phyloP scores from a whole-genome alignment of 2,113 vertebrate species.

The Laticauda laticaudata region DNA sequence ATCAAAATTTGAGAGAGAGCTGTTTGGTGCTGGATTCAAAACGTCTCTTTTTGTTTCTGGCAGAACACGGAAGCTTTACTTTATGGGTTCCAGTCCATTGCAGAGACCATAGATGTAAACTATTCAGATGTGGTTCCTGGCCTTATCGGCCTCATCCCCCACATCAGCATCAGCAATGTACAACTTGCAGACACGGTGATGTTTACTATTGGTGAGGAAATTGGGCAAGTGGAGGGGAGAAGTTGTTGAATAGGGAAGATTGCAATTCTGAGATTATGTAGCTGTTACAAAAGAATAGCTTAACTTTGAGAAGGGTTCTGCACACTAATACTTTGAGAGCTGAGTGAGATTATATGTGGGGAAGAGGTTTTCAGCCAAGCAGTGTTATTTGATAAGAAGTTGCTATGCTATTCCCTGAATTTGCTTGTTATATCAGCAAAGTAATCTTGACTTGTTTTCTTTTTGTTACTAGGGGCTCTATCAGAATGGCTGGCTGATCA shows the following conservation, averaged over 20 bases:
- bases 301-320: background rate
- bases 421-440: background rate
- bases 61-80: constrained; percentile 97
- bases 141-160: constrained; percentile 94
- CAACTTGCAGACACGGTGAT: constrained; percentile 97
- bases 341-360: background rate
- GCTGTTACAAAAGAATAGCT: background rate
- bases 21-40: constrained; percentile 12
- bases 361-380: background rate
- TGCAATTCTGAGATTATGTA: background rate
- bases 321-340: background rate
- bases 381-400: too few species aligned
- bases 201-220: constrained; percentile 95
- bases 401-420: background rate
- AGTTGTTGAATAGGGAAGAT: rapidly evolving
- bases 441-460: background rate
- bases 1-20: background rate
- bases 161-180: constrained; percentile 97
- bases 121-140: constrained; percentile 97
- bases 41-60: constrained; percentile 28
- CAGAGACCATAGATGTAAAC: constrained; percentile 97
- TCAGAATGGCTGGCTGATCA: constrained; percentile 98
- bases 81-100: constrained; percentile 98
- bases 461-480: constrained; percentile 79
- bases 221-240: background rate